Base-by-base conservation (phyloP, 2,113 vertebrate species). In the Malurus alboscapulatus region DNA sequence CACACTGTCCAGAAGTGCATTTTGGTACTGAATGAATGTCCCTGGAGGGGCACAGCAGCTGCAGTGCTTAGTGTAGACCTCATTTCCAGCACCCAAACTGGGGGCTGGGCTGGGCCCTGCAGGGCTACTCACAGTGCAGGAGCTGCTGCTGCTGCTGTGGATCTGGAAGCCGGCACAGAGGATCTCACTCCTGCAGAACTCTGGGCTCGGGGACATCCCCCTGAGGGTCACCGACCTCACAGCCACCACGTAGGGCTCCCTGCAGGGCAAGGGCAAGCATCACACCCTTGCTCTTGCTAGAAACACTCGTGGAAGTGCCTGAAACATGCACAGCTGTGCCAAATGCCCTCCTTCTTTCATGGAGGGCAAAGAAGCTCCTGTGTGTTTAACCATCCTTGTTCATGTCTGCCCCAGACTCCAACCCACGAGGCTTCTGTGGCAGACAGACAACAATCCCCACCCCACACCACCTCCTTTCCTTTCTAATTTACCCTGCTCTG, bases 131-230 rank as follows among this genome's bases (percentile, higher is more conserved):
- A 98, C 98, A 0, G 45, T 97, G 66, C 97, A 98, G 24, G 96
- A 95, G 66, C 58, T 95, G 76, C 34, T 80, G 50, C 77, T 84
- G 10, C 25, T 19, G 44, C 87, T 74, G 53, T 97, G 80, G 84
- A 98, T 97, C 80, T 98, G 96, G 81, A 98, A 98, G 3, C 98
- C 97, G 0, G 98, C 97, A 90, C 97, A 98, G 21, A 50, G 68
- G 57, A 98, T 95, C 84, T 98, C 96, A 68, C 96, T 96, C 81
- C 98, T 97, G 85, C 82, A 88, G 45, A 96, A 96, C 34, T 90
- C 76, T 2, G 93, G 85, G 74, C 81, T 94, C 4, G 97, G 97
- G 3, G 97, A 98, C 54, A 94, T 4, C 1, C 94, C 91, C 0
- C 73, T 62, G 53, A 98, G 87, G 14, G 92, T 90, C 51, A 98